Conservation (phyloP, 2,113 vertebrate species). For the Sprattus sprattus region DNA sequence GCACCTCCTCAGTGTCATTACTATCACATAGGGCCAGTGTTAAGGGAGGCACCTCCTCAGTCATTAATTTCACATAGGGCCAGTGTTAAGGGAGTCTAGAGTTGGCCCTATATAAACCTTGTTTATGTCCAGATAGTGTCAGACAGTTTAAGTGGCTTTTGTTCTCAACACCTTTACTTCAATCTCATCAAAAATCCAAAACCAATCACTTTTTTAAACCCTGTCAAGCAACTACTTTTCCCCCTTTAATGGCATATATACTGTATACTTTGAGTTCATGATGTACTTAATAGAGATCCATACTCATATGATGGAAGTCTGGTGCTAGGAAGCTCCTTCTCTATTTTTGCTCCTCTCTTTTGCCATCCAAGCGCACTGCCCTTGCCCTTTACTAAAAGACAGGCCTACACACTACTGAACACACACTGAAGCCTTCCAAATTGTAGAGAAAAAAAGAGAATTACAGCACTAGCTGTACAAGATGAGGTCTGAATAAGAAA, state of each 20-base stretch:
- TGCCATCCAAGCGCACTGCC: background rate
- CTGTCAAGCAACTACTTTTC: background rate
- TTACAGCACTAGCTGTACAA: background rate
- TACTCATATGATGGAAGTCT: background rate
- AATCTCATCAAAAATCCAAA: background rate
- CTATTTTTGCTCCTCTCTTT: background rate
- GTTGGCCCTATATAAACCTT: too few relatives aligned
- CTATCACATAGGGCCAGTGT: background rate
- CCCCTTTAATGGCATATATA: background rate
- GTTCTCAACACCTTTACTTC: too few relatives aligned
- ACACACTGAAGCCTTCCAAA: background rate
- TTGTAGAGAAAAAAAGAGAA: background rate
- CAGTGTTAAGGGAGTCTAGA: too few relatives aligned
- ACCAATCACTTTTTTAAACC: background rate
- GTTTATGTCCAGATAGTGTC: too few relatives aligned
- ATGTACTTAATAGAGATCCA: background rate
- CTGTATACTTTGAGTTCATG: background rate
- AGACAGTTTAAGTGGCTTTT: too few relatives aligned
- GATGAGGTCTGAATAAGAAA: background rate
- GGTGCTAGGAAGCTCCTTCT: background rate
- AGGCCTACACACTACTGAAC: background rate
- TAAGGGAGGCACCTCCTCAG: background rate
- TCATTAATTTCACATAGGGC: too few relatives aligned
- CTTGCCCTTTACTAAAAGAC: background rate
- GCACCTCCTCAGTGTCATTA: background rate